Evolutionary conservation across 2,888 invertebrate genomes (phyloP).

Genomic region (Clepsis dumicolana): DNA sequence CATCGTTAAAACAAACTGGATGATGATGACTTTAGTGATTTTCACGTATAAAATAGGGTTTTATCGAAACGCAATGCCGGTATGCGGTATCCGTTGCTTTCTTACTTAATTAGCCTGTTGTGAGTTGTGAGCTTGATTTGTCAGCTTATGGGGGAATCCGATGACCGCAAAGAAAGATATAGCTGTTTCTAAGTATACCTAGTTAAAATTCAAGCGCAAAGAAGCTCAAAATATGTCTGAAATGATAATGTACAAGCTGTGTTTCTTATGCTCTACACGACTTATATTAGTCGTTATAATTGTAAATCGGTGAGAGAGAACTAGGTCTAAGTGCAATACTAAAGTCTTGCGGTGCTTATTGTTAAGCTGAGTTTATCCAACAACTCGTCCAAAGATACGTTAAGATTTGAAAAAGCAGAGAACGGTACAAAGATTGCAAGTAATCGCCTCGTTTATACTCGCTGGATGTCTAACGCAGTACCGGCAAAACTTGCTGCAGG

Average conservation of each 20-base stretch:
- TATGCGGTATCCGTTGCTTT: neutral
- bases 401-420: slow-evolving; percentile 1
- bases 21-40: neutral
- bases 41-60: neutral
- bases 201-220: no score
- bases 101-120: no score
- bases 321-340: neutral
- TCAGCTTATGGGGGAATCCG: no score
- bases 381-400: neutral
- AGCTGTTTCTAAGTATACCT: no score
- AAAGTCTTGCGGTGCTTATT: no score
- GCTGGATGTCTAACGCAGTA: slow-evolving; percentile 5
- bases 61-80: neutral
- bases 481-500: slow-evolving; percentile 36
- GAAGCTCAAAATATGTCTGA: no score
- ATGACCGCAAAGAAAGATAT: no score
- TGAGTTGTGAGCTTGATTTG: no score
- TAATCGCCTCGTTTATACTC: slow-evolving; percentile 18
- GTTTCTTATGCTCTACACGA: no score
- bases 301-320: neutral
- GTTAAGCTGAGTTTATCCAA: neutral
- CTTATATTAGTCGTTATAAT: no score
- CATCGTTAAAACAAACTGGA: neutral
- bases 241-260: no score
- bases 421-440: slow-evolving; percentile 21